Evolutionary conservation across 2,888 invertebrate species (phyloP).

Genomic region (Drosophila multiciliata): DNA sequence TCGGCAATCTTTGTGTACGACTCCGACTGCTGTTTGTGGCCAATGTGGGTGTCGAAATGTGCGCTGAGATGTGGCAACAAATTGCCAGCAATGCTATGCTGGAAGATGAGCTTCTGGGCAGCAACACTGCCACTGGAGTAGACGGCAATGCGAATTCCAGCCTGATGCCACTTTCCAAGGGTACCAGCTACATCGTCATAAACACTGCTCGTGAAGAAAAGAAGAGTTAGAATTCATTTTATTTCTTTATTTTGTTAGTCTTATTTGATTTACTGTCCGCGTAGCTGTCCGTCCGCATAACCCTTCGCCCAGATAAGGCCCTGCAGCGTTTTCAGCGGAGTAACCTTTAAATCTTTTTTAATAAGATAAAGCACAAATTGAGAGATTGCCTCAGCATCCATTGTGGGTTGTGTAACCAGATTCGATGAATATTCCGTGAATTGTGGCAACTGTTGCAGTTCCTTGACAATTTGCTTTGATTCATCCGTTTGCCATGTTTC

Average conservation of each 20-base stretch:
- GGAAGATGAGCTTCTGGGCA: conserved; percentile 95
- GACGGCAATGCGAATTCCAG: conserved; percentile 90
- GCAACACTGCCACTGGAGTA: conserved; percentile 97
- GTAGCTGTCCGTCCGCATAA: conserved; percentile 91
- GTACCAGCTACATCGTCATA: conserved; percentile 93
- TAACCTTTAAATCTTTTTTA: conserved; percentile 91
- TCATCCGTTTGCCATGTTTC: conserved; percentile 89
- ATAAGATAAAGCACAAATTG: conserved; percentile 93
- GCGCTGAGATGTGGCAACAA: conserved; percentile 90
- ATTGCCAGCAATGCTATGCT: conserved; percentile 91
- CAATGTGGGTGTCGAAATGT: conserved; percentile 95
- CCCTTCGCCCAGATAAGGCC: conserved; percentile 95
- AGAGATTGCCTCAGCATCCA: conserved; percentile 86
- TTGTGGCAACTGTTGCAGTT: conserved; percentile 86
- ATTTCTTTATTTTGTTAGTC: not conserved
- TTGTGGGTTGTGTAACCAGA: not conserved
- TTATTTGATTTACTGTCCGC: conserved; percentile 92
- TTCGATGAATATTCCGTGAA: conserved; percentile 54
- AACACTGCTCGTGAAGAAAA: conserved; percentile 87
- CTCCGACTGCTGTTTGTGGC: conserved; percentile 90
- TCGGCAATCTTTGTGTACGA: conserved; percentile 93
- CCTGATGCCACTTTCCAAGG: conserved; percentile 89
- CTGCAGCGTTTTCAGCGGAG: conserved; percentile 94
- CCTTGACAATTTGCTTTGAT: conserved; percentile 88
- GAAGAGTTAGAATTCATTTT: not conserved